Evolutionary conservation across 2,797 vertebrate species (phyloP), one percentile per base, ranked within the genome.

Genomic region (Psittacula echo): DNA sequence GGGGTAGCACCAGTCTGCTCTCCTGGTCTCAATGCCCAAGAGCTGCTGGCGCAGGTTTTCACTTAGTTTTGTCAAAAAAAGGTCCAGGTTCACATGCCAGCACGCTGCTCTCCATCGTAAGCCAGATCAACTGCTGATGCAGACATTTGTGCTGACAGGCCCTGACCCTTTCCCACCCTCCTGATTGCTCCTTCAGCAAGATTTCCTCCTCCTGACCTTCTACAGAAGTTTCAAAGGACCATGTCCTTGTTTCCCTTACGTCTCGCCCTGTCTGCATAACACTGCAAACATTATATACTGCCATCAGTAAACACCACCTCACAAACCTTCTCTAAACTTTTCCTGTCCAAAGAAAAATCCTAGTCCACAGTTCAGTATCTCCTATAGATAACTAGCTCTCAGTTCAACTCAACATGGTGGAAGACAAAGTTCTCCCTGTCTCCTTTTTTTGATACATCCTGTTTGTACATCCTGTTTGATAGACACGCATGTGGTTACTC

Each of bases 21-120:
- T 23, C 50, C 32, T 29, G 11, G 1, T 29, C 41, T 65, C 3
- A 0, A 2, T 15, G 24, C 16, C 26, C 4, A 1, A 1, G 0
- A 47, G 20, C 2, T 7, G 5, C 17, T 8, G 8, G 3, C 45
- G 24, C 44, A 14, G 10, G 0, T 39, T 72, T 54, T 24, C 29
- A 4, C 6, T 65, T 20, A 1, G 1, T 61, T 66, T 47, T 6
- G 1, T 20, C 1, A 0, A 24, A 30, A 71, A n/a, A 22, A 20
- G 39, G 17, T 56, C 17, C 0, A 2, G 11, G 32, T 66, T 39
- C 37, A 22, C 0, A 1, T 4, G 22, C 44, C 2, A 2, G 3
- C 56, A 22, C 44, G 39, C 42, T 4, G 27, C 27, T 16, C 56
- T 26, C 34, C 0, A 5, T 50, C 7, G 4, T 37, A 16, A 32